Conservation (phyloP, 2,113 vertebrate genomes). For the Macrotis lagotis region DNA sequence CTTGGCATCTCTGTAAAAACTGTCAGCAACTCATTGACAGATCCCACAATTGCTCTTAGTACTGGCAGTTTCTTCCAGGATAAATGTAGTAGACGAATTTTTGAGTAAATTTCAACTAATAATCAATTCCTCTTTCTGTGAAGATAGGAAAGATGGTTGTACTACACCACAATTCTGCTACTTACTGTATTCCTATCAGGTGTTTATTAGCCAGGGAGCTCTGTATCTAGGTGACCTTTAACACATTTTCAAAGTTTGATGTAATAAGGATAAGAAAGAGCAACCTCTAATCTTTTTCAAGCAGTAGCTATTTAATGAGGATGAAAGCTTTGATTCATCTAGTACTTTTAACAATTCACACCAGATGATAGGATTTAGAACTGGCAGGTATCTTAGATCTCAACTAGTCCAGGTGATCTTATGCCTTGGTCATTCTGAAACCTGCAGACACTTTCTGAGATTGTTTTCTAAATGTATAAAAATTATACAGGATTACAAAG, state of each 20-base stretch:
- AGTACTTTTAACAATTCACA: neutral
- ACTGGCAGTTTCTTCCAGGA: slow-evolving; percentile 27
- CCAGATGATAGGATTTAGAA: neutral
- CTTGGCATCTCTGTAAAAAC: neutral
- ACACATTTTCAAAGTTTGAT: neutral
- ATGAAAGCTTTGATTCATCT: neutral
- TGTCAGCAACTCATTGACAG: neutral
- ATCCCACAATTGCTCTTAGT: neutral
- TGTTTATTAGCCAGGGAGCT: neutral
- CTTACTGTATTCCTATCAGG: neutral
- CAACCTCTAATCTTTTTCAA: neutral
- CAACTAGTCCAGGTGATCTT: neutral
- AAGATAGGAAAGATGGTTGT: neutral
- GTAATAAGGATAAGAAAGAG: neutral
- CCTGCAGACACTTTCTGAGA: neutral
- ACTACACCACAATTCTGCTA: too few species aligned
- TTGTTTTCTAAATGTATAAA: neutral
- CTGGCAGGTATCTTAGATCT: neutral
- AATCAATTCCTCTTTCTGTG: slow-evolving; percentile 35
- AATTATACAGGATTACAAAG: neutral
- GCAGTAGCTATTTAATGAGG: neutral
- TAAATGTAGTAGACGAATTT: slow-evolving; percentile 30
- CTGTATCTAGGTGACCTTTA: neutral
- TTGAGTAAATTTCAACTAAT: slow-evolving; percentile 47
- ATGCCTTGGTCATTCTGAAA: neutral